A percentile compares a stretch with the other conserved stretches of the same genome.
Evolutionary conservation across 2,888 invertebrate genomes (phyloP).

Genomic region (Argyresthia goedartella): DNA sequence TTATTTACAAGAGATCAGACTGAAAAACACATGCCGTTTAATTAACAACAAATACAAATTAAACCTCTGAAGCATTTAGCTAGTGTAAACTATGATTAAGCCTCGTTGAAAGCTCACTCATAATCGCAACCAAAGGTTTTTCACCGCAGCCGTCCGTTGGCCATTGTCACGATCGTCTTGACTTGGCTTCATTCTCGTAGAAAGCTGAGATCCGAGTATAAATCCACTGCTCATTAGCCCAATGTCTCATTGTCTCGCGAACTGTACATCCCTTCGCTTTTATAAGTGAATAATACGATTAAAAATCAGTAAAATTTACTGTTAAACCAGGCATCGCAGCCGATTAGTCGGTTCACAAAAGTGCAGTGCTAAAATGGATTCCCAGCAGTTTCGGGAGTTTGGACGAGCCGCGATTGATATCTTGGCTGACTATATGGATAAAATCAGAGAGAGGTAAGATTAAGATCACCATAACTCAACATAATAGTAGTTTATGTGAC

Average conservation of each 20-base stretch:
- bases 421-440: conserved; percentile 91
- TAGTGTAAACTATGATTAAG: not conserved
- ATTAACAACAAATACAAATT: too few species aligned
- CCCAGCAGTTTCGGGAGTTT: conserved; percentile 82
- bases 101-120: not conserved
- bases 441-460: conserved; percentile 82
- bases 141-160: too few species aligned
- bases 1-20: too few species aligned
- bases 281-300: not conserved
- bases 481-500: too few species aligned
- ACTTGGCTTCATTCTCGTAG: conserved; percentile 20
- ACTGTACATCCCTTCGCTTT: not conserved
- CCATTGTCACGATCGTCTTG: not conserved
- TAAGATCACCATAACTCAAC: not conserved
- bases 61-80: not conserved
- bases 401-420: conserved; percentile 91
- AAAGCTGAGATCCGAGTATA: conserved; percentile 52
- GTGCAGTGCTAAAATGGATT: conserved; percentile 73
- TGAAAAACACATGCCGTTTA: not conserved
- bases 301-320: too few species aligned
- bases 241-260: conserved; percentile 43
- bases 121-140: not conserved
- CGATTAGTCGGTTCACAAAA: not conserved
- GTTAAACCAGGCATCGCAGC: not conserved
- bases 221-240: conserved; percentile 37